A percentile compares a stretch with the other conserved stretches of the same genome.
phyloP scores from a whole-genome alignment of 1,140 invertebrate species.

The Lysiphlebus fabarum region DNA sequence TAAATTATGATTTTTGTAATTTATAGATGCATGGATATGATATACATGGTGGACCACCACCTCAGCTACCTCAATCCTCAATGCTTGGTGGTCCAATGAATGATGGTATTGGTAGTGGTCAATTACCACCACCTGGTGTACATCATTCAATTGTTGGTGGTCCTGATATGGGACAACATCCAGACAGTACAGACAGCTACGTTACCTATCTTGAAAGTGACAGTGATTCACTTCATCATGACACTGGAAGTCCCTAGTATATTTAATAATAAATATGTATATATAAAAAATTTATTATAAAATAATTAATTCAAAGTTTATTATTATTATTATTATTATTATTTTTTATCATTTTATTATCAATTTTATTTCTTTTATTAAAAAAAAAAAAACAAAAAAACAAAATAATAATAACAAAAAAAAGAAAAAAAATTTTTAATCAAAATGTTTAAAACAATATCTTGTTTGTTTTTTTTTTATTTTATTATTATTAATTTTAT shows the following conservation, averaged over 20 bases:
- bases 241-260: slow-evolving; percentile 63
- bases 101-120: slow-evolving; percentile 43
- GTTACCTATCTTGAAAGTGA: slow-evolving; percentile 87
- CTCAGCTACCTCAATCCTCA: slow-evolving; percentile 48
- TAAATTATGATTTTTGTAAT: not conserved
- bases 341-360: no score
- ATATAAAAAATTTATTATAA: slow-evolving; percentile 24
- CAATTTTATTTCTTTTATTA: no score
- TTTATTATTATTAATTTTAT: no score
- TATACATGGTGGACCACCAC: slow-evolving; percentile 60
- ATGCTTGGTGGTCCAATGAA: slow-evolving; percentile 48
- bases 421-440: no score
- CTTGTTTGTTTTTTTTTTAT: no score
- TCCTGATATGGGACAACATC: slow-evolving; percentile 62
- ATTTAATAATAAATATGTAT: slow-evolving; percentile 38
- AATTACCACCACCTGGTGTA: slow-evolving; percentile 58
- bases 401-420: no score
- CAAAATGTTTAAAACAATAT: no score
- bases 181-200: slow-evolving; percentile 82
- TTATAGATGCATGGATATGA: slow-evolving; percentile 88
- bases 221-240: slow-evolving; percentile 59
- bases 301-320: slow-evolving; percentile 1
- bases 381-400: no score
- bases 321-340: no score
- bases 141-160: slow-evolving; percentile 53